phyloP scores from a whole-genome alignment of 2,888 invertebrate genomes.

The Timema podura region DNA sequence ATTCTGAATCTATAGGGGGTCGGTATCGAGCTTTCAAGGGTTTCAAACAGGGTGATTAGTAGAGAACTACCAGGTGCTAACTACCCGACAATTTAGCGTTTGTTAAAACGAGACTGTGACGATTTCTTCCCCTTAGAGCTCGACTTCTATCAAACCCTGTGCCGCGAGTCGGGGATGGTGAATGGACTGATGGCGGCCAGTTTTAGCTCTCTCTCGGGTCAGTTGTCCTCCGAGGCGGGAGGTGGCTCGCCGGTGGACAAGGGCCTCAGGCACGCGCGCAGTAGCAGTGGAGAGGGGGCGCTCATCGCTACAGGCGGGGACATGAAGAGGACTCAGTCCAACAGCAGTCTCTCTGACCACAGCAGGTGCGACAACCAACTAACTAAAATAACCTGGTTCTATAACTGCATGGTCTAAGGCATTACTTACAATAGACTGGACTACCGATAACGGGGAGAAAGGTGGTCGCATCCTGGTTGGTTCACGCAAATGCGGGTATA shows the following conservation, averaged over 20 bases:
- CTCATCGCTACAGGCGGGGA: constrained; percentile 49
- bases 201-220: constrained; percentile 18
- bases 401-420: too few species aligned
- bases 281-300: constrained; percentile 58
- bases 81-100: too few species aligned
- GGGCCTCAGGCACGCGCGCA: constrained; percentile 48
- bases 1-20: too few species aligned
- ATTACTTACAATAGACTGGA: too few species aligned
- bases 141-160: constrained; percentile 64
- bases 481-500: too few species aligned
- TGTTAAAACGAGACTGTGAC: too few species aligned
- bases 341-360: constrained; percentile 60
- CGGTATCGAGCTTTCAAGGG: too few species aligned
- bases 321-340: constrained; percentile 59
- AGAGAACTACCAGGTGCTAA: too few species aligned
- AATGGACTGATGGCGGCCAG: constrained; percentile 29
- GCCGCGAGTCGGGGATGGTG: constrained; percentile 40
- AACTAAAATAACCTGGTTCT: neutral
- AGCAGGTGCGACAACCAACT: constrained; percentile 34
- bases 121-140: constrained; percentile 48
- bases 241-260: constrained; percentile 5
- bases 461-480: too few species aligned
- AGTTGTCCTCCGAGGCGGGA: constrained; percentile 12
- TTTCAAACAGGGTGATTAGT: too few species aligned
- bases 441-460: too few species aligned